Evolutionary conservation across 2,113 vertebrate species (phyloP).

Genomic region (Sylvietta virens): DNA sequence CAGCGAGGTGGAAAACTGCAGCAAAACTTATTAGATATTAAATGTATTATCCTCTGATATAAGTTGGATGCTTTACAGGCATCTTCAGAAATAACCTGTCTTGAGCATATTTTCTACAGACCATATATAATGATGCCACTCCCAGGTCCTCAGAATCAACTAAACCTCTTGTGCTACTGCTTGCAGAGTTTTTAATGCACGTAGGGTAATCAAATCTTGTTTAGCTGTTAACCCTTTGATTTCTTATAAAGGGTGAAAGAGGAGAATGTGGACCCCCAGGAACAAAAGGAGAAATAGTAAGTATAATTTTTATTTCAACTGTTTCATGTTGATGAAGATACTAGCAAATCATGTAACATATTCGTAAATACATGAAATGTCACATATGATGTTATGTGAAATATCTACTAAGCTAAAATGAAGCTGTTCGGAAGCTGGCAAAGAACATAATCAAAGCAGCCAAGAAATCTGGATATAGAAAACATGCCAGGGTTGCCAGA

Average conservation of each 20-base stretch:
- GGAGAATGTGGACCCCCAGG: slow-evolving; percentile 86
- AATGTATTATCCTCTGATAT: not conserved
- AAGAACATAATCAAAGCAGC: not conserved
- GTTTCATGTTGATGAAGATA: not conserved
- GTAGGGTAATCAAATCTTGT: not conserved
- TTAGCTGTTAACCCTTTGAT: not conserved
- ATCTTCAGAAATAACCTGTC: not conserved
- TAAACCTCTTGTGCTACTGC: not conserved
- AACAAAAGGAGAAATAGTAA: slow-evolving; percentile 80
- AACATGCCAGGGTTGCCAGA: not conserved
- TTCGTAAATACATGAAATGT: not conserved
- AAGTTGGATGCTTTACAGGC: not conserved
- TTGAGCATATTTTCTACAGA: not conserved
- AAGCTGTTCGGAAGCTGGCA: not conserved
- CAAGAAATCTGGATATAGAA: not conserved
- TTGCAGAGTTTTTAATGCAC: not conserved
- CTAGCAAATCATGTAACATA: not conserved
- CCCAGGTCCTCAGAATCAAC: not conserved
- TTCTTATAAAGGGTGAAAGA: slow-evolving; percentile 75
- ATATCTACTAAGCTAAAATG: not conserved
- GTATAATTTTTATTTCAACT: not conserved
- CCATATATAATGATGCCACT: not conserved
- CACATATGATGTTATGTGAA: not conserved
- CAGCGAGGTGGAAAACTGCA: not conserved
- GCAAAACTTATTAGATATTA: not conserved